These are phyloP conservation scores for Pomacea canaliculata DNA, from an alignment of 2,888 invertebrate species.

Conservation along the genomic window DNA sequence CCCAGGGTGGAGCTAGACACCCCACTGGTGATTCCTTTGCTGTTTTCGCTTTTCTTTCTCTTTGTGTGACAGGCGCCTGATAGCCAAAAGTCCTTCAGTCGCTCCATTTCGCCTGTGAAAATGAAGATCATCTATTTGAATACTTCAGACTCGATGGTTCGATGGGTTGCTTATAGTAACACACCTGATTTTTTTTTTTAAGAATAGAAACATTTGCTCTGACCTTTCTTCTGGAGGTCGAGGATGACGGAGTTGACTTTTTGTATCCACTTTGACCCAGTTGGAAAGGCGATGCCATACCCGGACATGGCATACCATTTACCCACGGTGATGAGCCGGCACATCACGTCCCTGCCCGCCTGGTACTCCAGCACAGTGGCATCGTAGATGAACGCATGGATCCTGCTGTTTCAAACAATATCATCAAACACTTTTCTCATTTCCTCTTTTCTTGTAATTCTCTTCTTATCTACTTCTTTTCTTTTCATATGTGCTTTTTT, in stretches of 20 bases:
- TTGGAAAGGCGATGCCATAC: slow-evolving; percentile 95
- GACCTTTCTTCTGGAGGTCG: slow-evolving; percentile 63
- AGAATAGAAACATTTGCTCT: not conserved
- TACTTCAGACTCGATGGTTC: not conserved
- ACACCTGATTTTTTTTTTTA: too few relatives aligned
- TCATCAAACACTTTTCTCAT: not conserved
- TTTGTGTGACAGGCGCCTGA: slow-evolving; percentile 93
- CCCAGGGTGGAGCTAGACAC: slow-evolving; percentile 78
- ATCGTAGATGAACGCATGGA: slow-evolving; percentile 98
- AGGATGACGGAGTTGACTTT: slow-evolving; percentile 63
- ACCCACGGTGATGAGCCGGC: slow-evolving; percentile 90
- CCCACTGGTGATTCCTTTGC: slow-evolving; percentile 35
- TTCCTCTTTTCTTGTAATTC: not conserved
- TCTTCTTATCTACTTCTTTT: slow-evolving; percentile 4
- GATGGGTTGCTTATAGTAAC: too few relatives aligned
- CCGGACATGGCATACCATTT: slow-evolving; percentile 97
- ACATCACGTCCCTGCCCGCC: slow-evolving; percentile 95
- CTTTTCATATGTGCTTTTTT: not conserved
- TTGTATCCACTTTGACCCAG: slow-evolving; percentile 79
- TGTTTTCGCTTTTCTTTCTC: slow-evolving; percentile 74
- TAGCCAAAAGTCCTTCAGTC: slow-evolving; percentile 93
- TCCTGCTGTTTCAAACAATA: slow-evolving; percentile 74
- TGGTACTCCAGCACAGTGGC: slow-evolving; percentile 97
- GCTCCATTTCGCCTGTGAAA: slow-evolving; percentile 86
- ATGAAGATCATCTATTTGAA: not conserved